Percentiles rank a stretch among this genome's conserved stretches.
Conservation (phyloP, 1,140 invertebrate genomes). For the Xylocopa sonorina region DNA sequence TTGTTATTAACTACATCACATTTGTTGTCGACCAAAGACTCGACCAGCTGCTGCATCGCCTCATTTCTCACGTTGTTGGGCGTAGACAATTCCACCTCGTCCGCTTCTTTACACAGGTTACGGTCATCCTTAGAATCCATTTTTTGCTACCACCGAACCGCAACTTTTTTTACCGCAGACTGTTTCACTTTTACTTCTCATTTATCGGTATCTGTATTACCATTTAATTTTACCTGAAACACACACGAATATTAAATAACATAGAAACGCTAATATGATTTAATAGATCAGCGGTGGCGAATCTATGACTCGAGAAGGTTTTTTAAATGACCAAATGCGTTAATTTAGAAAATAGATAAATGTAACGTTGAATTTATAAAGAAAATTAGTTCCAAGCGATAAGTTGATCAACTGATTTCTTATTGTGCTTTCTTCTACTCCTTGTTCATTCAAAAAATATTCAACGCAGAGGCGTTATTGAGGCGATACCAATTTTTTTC, state of each 20-base stretch:
- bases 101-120: conserved; percentile 9
- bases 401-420: too few species aligned
- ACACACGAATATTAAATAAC: not conserved
- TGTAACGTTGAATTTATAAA: too few species aligned
- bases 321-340: too few species aligned
- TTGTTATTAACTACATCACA: conserved; percentile 1
- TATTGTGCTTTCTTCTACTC: too few species aligned
- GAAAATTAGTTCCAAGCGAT: too few species aligned
- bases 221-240: conserved; percentile 10
- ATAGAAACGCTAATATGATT: too few species aligned
- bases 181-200: not conserved
- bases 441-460: too few species aligned
- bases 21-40: not conserved
- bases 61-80: conserved; percentile 12
- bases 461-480: too few species aligned
- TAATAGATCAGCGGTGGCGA: too few species aligned
- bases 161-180: not conserved
- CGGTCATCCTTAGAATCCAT: conserved; percentile 25
- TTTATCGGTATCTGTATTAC: not conserved
- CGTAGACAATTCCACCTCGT: conserved; percentile 5
- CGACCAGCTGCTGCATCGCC: not conserved
- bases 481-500: too few species aligned
- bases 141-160: not conserved
- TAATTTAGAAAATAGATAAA: too few species aligned
- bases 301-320: too few species aligned